A percentile compares a stretch with the other conserved stretches of the same genome.
Conservation (phyloP, 2,797 vertebrate genomes). For the Cossypha niveicapilla region DNA sequence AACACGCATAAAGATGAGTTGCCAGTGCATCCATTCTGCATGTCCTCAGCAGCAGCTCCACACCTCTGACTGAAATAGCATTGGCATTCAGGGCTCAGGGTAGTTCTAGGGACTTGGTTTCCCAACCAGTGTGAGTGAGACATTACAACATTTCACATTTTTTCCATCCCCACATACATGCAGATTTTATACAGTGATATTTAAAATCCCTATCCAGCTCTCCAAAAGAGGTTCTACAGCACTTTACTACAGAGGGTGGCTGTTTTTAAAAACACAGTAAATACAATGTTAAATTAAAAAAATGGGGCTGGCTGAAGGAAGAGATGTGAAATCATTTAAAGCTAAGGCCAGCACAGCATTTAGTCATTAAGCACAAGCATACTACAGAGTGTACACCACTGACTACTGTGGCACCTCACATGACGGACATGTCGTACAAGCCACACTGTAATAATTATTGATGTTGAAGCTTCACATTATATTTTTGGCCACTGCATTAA, state of each 20-base stretch:
- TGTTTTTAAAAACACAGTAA: background rate
- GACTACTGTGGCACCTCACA: background rate
- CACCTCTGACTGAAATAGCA: background rate
- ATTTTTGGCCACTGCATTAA: background rate
- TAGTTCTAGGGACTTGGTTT: background rate
- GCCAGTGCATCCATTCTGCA: background rate
- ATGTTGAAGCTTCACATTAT: background rate
- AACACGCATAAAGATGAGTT: constrained; percentile 3
- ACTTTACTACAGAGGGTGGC: background rate
- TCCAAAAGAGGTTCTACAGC: background rate
- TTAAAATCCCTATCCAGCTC: background rate
- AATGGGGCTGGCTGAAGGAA: background rate
- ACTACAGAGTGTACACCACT: background rate
- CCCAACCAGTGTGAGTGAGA: background rate
- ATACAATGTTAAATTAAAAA: constrained; percentile 3
- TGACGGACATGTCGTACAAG: background rate
- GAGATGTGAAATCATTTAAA: constrained; percentile 20
- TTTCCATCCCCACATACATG: background rate
- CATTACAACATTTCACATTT: constrained; percentile 9
- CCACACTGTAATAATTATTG: background rate
- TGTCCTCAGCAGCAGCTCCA: background rate
- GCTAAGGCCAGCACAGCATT: background rate
- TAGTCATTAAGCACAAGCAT: background rate
- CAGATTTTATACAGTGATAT: constrained; percentile 1
- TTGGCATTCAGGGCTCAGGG: background rate